Percentiles rank a stretch among this genome's conserved stretches.
phyloP scores from a whole-genome alignment of 1,140 invertebrate species.

The Luehdorfia chinensis region DNA sequence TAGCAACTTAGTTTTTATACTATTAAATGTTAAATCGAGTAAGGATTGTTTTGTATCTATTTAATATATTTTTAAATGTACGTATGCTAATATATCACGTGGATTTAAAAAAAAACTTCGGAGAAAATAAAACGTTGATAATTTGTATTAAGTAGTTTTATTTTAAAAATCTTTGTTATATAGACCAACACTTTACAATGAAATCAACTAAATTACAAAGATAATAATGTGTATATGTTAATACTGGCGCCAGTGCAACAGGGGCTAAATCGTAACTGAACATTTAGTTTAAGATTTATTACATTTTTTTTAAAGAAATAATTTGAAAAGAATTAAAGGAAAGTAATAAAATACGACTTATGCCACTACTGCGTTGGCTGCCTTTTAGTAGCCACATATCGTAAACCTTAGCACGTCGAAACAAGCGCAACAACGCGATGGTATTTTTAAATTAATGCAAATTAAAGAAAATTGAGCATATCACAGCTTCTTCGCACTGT shows the following conservation, averaged over 20 bases:
- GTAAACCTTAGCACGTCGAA: not conserved
- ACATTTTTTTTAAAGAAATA: not conserved
- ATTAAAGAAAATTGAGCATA: slow-evolving; percentile 8
- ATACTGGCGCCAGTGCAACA: not conserved
- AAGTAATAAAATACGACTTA: not conserved
- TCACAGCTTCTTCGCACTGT: not conserved
- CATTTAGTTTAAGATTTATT: not conserved
- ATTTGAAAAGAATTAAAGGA: not conserved
- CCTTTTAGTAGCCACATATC: not conserved
- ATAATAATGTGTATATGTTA: slow-evolving; percentile 28
- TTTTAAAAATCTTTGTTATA: slow-evolving; percentile 76
- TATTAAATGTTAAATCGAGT: too few relatives aligned
- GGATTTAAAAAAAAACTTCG: too few relatives aligned
- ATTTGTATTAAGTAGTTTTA: slow-evolving; percentile 73
- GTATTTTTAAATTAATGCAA: slow-evolving; percentile 4
- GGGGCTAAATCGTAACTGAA: not conserved
- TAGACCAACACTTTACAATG: slow-evolving; percentile 73
- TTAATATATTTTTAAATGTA: too few relatives aligned
- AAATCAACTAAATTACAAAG: slow-evolving; percentile 44
- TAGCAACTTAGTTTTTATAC: too few relatives aligned
- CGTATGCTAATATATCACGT: too few relatives aligned
- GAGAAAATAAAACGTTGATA: slow-evolving; percentile 52
- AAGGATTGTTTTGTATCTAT: too few relatives aligned
- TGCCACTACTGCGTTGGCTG: not conserved
- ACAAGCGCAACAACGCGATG: not conserved